Percentiles rank a stretch among this genome's conserved stretches.
Conservation (phyloP, 2,797 vertebrate species). For the Fratercula arctica region DNA sequence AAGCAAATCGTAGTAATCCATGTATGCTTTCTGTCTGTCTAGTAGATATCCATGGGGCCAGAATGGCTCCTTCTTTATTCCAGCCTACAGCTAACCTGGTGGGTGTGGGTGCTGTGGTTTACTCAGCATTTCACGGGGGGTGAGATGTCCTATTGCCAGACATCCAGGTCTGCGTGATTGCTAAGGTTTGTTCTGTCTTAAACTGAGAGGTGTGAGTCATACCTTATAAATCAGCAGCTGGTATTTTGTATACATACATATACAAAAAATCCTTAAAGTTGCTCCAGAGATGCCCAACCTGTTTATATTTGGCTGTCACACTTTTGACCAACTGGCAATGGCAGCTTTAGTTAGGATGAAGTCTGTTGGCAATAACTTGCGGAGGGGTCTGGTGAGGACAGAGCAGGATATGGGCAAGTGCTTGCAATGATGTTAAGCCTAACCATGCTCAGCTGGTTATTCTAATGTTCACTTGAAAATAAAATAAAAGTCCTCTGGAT, state of each 20-base stretch:
- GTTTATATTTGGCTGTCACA: not conserved
- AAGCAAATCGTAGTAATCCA: not conserved
- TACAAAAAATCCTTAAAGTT: not conserved
- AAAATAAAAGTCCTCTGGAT: slow-evolving; percentile 39
- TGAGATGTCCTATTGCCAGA: not conserved
- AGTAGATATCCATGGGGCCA: too few species aligned
- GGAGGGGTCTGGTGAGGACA: not conserved
- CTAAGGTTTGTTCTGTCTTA: not conserved
- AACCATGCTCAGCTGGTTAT: not conserved
- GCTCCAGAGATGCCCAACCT: not conserved
- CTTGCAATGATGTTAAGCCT: not conserved
- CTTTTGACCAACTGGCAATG: not conserved
- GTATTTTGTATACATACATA: not conserved
- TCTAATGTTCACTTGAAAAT: slow-evolving; percentile 4
- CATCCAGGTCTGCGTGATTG: fast-evolving
- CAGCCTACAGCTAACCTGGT: not conserved
- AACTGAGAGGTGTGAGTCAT: not conserved
- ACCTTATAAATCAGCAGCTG: not conserved
- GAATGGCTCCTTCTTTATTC: not conserved
- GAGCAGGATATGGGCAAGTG: not conserved
- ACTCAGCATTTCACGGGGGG: not conserved
- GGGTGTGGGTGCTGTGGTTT: not conserved
- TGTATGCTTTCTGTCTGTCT: not conserved
- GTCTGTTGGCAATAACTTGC: not conserved
- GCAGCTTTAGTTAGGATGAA: not conserved